Evolutionary conservation across 1,140 invertebrate species (phyloP).

Genomic region (Kradibia gibbosae): DNA sequence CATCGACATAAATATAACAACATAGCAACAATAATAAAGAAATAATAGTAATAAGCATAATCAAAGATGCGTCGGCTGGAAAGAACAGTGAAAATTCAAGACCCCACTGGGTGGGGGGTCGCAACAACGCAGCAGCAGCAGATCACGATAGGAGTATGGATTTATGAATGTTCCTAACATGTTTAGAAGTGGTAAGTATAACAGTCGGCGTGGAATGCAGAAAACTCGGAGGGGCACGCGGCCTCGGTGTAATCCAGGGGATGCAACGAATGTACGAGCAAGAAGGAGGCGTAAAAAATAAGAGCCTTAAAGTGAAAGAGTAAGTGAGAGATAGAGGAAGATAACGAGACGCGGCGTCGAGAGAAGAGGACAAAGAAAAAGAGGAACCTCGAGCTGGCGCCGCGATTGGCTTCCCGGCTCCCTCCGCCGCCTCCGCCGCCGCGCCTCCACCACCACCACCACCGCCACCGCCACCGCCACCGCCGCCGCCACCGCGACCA

Average conservation of each 20-base stretch:
- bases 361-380: constrained; percentile 46
- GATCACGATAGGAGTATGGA: too few species aligned
- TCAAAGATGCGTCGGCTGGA: too few species aligned
- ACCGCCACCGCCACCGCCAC: too few species aligned
- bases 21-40: too few species aligned
- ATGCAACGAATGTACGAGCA: neutral
- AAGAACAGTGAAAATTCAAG: too few species aligned
- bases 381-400: constrained; percentile 38
- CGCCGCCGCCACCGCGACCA: too few species aligned
- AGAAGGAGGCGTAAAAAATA: constrained; percentile 38
- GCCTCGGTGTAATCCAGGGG: constrained; percentile 9
- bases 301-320: constrained; percentile 46
- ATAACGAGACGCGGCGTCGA: constrained; percentile 51
- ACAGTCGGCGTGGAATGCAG: neutral
- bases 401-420: constrained; percentile 32
- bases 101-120: too few species aligned
- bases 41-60: too few species aligned
- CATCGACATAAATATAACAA: too few species aligned
- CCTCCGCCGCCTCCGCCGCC: neutral
- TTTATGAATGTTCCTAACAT: neutral
- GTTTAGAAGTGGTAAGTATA: neutral
- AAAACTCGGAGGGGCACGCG: neutral
- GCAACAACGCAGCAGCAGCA: too few species aligned
- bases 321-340: constrained; percentile 51
- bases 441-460: too few species aligned